Base-by-base conservation (phyloP, 1,140 invertebrate genomes). In the Heterodera schachtii region DNA sequence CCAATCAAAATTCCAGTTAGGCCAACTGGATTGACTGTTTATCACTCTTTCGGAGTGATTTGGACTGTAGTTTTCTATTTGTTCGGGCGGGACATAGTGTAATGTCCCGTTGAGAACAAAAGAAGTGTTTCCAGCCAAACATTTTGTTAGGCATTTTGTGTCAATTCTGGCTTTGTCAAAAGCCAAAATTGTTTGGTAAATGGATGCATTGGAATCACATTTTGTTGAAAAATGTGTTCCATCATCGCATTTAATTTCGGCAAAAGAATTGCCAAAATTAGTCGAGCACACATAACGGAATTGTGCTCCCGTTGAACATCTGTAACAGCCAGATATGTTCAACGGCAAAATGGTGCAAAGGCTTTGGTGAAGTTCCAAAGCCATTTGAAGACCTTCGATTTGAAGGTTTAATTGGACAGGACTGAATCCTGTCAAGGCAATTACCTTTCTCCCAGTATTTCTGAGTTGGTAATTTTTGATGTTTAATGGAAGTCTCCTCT, bases 191-290 rank as follows among this genome's bases (percentile, higher is more conserved):
- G 49, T 52, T 8, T 52, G 6, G 11, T 52, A 52, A 52, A 52
- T 52, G 6, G 49, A 52, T 11, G 11, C 9, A 19, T 60, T 60
- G 11, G 57, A 60, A 2, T 60, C 11, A 19, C 57, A 60, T 16
- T 60, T 60, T 5, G 57, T 13, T 7, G 57, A 60, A n/a, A 73
- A 73, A 49, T 49, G 71, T 16, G 47, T 73, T 2, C 71, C 71
- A 73, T 73, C 71, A 11, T 73, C 71, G 19, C 71, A 73, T 11
- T n/a, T 73, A 3, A 73, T 73, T 46, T 73, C 71, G n/a, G 71
- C 71, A n/a, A 73, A 1, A 1, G 71, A 13, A 13, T 44, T 46
- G 13, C 71, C 71, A 3, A 73, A 73, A 3, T 13, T 19, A 1
- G 71, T 73, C 19, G 19, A 73, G 71, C 71, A 73, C 2, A 19